Conservation (phyloP, 2,797 vertebrate genomes). For the Schizopygopsis malacanthus region DNA sequence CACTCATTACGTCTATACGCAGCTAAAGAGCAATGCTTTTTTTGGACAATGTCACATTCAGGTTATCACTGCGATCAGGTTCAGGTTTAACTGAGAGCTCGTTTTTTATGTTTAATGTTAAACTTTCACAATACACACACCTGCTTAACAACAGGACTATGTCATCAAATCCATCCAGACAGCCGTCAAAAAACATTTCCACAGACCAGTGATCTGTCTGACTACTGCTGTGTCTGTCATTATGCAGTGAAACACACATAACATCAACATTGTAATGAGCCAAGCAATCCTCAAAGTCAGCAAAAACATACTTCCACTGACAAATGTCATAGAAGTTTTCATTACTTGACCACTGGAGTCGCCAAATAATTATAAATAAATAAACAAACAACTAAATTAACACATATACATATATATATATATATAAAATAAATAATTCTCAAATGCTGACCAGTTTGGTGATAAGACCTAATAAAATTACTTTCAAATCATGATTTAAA, state of each 20-base stretch:
- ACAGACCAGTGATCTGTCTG: slow-evolving; percentile 12
- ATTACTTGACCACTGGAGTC: neutral
- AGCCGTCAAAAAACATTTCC: slow-evolving; percentile 16
- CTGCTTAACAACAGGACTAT: neutral
- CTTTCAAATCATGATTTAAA: neutral
- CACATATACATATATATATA: too few relatives aligned
- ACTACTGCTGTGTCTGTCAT: neutral
- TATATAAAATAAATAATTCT: neutral
- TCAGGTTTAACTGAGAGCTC: neutral
- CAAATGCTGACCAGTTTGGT: neutral
- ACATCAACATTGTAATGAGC: neutral
- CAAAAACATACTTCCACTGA: neutral
- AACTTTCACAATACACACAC: neutral
- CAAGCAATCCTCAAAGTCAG: neutral
- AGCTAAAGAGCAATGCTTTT: neutral
- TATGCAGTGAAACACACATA: neutral
- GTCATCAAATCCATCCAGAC: neutral
- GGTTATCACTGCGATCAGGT: neutral
- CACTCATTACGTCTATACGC: neutral
- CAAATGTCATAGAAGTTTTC: neutral
- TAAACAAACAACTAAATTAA: neutral
- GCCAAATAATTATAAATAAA: neutral
- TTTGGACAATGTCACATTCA: neutral
- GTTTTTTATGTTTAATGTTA: neutral
- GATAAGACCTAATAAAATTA: neutral